Evolutionary conservation across 2,113 vertebrate genomes (phyloP), one percentile per base, ranked within the genome.

Genomic region (Nycticryphes semicollaris): DNA sequence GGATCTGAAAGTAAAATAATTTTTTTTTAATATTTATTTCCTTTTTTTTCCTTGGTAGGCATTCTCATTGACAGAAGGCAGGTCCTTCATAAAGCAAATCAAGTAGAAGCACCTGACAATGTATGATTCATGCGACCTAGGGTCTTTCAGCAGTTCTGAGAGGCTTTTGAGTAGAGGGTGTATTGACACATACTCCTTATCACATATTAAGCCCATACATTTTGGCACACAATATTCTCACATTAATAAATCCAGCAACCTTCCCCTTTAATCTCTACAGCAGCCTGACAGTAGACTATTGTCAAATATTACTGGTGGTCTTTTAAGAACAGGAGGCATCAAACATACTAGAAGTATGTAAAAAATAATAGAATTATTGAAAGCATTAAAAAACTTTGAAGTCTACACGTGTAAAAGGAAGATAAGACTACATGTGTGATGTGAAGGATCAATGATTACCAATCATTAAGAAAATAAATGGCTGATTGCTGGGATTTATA

Each of bases 1-100:
- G 43, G 23, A 87, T 63, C 15, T 81, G 62, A 94, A 94, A 78
- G 28, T 25, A 78, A 91, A 89, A 41, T 51, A 37, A 2, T 50
- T 84, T 94, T 78, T 48, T 47, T 84, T 74, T 70, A 43, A 47
- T 75, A 54, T 70, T n/a, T n/a, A 6, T 51, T 4, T 8, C 78
- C 33, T 15, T 78, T 89, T 73, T 39, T 53, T 79, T 75, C 37
- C 37, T 56, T 94, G 75, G 21, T 54, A 89, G 68, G 24, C 14
- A 45, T 11, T 48, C 20, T 66, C 24, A 27, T n/a, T 80, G 57
- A 62, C 62, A 94, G 74, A 84, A 81, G 64, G 84, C 28, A 72
- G 51, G 60, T 95, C 66, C 45, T 96, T 90, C 75, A 75, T 91
- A 93, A 93, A 48, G 78, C 31, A 94, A 91, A 93, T 87, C 75